Conservation (phyloP, 2,888 invertebrate species). For the Tachina grossa region DNA sequence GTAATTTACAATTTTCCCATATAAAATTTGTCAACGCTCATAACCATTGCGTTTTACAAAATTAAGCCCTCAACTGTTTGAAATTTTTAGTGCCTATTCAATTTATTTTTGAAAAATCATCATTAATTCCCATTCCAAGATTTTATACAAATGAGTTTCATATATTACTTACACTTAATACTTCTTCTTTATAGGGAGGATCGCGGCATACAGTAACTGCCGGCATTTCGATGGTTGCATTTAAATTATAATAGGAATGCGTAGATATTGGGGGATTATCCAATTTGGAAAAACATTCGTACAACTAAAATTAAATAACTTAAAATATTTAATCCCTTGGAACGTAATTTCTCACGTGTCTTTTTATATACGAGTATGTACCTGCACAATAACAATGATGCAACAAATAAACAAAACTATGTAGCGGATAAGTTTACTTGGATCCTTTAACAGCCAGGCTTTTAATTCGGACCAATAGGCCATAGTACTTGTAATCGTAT, state of each 20-base stretch:
- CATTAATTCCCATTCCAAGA: too few relatives aligned
- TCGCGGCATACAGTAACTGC: constrained; percentile 88
- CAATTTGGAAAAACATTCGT: constrained; percentile 85
- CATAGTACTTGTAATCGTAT: constrained; percentile 72
- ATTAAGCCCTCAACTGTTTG: too few relatives aligned
- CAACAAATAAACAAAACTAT: constrained; percentile 84
- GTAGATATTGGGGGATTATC: constrained; percentile 87
- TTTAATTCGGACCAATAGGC: constrained; percentile 80
- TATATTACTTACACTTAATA: constrained; percentile 84
- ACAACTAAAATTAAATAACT: constrained; percentile 82
- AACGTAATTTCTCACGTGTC: neutral
- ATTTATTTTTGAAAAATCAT: too few relatives aligned
- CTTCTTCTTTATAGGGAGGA: constrained; percentile 86
- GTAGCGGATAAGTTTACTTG: constrained; percentile 85
- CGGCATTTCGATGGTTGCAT: constrained; percentile 87
- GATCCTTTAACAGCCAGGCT: constrained; percentile 82
- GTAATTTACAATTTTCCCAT: too few relatives aligned
- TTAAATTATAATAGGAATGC: constrained; percentile 87
- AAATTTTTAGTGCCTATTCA: too few relatives aligned
- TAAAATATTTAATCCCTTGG: neutral
- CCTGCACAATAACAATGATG: constrained; percentile 85
- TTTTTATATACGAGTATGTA: too few relatives aligned
- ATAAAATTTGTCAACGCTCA: too few relatives aligned
- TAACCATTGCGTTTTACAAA: too few relatives aligned
- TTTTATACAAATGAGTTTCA: too few relatives aligned